phyloP scores from a whole-genome alignment of 2,888 invertebrate species.

The Amphipyra berbera region DNA sequence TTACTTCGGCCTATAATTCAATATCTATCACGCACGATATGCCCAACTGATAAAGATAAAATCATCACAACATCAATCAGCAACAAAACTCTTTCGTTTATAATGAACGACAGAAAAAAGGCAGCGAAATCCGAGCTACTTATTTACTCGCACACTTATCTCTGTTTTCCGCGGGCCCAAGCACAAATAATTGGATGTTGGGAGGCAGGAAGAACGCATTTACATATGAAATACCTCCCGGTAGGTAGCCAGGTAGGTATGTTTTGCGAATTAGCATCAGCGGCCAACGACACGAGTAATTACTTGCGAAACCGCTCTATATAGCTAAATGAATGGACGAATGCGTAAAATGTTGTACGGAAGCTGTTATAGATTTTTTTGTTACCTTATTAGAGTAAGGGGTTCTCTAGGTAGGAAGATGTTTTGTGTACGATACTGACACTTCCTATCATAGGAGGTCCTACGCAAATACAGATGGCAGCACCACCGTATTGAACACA shows the following conservation, averaged over 20 bases:
- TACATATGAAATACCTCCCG: conserved; percentile 65
- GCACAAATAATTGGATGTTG: conserved; percentile 64
- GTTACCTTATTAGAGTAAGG: not conserved
- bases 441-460: too few relatives aligned
- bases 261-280: conserved; percentile 64
- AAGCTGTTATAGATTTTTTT: not conserved
- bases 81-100: not conserved
- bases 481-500: too few relatives aligned
- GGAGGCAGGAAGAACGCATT: conserved; percentile 58
- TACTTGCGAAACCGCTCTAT: conserved; percentile 22
- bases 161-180: conserved; percentile 57
- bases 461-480: too few relatives aligned
- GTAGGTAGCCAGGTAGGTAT: conserved; percentile 52
- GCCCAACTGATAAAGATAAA: too few relatives aligned
- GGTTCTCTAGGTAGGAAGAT: not conserved
- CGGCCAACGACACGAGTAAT: conserved; percentile 54
- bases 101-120: not conserved
- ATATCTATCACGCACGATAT: too few relatives aligned
- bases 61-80: too few relatives aligned
- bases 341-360: not conserved
- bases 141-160: conserved; percentile 16
- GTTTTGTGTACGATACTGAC: too few relatives aligned
- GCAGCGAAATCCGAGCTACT: conserved; percentile 6
- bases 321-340: conserved; percentile 22
- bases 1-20: too few relatives aligned